Base-by-base conservation (phyloP, 2,113 vertebrate species). In the Vimba vimba region DNA sequence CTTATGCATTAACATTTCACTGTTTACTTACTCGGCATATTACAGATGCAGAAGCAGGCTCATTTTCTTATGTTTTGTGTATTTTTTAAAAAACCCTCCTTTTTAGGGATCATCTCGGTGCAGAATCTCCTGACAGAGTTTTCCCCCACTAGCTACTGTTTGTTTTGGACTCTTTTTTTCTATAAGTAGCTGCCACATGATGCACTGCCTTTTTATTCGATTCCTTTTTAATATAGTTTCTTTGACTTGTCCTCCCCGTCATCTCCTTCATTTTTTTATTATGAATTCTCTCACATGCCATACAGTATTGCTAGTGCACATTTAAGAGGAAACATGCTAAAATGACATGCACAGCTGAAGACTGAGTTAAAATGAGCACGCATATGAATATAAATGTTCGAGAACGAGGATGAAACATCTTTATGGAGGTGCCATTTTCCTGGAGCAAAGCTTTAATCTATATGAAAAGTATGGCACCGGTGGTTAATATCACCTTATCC, bases 401-500 rank as follows among this genome's bases (percentile, higher is more conserved):
- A 68, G 62, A 17, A 27, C 7, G 23, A 69, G 50, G 23, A 79
- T 79, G 6, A 79, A 85, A 69, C 45, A 11, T 85, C 50, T 85
- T 79, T 7, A 39, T 27, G 10, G 9, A 82, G 2, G 64, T 69
- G 60, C 39, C 79, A 47, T 82, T 82, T 82, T 62, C 39, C 62
- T 33, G 27, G 25, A 33, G 60, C 17, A 68, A 50, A 82, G 43
- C 60, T 68, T 82, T 57, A 69, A 83, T 83, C 64, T 83, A 57
- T 82, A 69, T 83, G 13, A 57, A 69, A 73, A 57, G 19, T 73
- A 73, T 43, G 62, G 75, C 82, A 90, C 68, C 87, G 80, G 87
- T 90, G 88, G 88, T 83, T 89, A 85, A 84, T 79, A 85, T 82
- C 27, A 57, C 82, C 9, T 39, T 68, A 75, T 80, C 23, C 85